A percentile compares a stretch with the other conserved stretches of the same genome.
Evolutionary conservation across 2,113 vertebrate genomes (phyloP).

Genomic region (Pyxicephalus adspersus): DNA sequence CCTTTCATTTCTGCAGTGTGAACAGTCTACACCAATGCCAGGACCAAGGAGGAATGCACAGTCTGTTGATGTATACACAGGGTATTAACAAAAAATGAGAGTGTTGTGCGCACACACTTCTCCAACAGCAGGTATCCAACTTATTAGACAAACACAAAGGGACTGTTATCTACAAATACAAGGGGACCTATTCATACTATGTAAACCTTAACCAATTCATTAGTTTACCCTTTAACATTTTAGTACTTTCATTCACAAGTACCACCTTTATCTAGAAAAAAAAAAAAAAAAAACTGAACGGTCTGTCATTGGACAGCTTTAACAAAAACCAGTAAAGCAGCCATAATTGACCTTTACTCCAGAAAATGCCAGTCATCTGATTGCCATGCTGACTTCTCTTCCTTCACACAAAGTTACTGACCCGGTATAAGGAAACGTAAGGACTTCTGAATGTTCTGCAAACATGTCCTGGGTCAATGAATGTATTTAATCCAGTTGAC

Average conservation of each 20-base stretch:
- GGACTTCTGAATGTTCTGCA: too few relatives aligned
- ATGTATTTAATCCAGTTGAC: too few relatives aligned
- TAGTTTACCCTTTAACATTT: not conserved
- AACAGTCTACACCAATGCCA: too few relatives aligned
- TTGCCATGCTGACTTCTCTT: too few relatives aligned
- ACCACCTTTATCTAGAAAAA: not conserved
- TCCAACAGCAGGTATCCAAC: not conserved
- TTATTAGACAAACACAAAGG: slow-evolving; percentile 3
- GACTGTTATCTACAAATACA: slow-evolving; percentile 27
- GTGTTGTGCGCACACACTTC: not conserved
- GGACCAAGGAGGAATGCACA: not conserved
- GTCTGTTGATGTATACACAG: slow-evolving; percentile 37
- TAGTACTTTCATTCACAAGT: not conserved
- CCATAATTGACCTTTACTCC: too few relatives aligned
- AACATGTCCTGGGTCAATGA: too few relatives aligned
- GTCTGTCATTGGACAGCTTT: not conserved
- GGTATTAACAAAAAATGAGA: not conserved
- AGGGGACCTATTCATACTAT: slow-evolving; percentile 45
- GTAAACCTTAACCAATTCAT: not conserved
- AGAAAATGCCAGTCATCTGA: too few relatives aligned
- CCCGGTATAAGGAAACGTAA: too few relatives aligned
- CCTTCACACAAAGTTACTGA: too few relatives aligned
- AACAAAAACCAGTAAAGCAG: too few relatives aligned
- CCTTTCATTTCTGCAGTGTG: too few relatives aligned
- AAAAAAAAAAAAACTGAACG: not conserved